Conservation (phyloP, 2,888 invertebrate species). For the Rhorus exstirpatorius region DNA sequence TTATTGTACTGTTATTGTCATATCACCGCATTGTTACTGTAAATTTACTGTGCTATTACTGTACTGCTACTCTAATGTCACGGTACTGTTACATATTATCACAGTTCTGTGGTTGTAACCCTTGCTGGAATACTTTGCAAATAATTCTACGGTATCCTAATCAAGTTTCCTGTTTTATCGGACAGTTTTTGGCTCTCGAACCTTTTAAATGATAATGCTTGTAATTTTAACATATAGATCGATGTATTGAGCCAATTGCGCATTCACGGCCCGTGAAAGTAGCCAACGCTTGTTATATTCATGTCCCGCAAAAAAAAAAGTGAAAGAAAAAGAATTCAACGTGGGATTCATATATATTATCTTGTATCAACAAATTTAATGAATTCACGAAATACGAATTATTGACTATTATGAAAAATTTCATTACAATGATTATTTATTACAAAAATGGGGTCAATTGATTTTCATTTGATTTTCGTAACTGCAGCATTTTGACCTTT, state of each 20-base stretch:
- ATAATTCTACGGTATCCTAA: no score
- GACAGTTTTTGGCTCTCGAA: no score
- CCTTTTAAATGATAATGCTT: no score
- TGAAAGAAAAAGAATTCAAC: neutral
- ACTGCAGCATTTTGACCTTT: neutral
- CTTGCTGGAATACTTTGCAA: no score
- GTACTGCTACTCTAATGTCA: no score
- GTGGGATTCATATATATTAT: neutral
- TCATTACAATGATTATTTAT: neutral
- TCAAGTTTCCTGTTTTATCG: neutral
- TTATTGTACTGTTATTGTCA: no score
- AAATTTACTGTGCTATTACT: no score
- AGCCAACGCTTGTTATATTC: neutral
- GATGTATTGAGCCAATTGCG: slow-evolving; percentile 2
- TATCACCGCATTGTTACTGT: no score
- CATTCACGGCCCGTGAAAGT: slow-evolving; percentile 57
- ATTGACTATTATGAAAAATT: neutral
- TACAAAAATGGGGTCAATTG: neutral
- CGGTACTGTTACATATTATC: no score
- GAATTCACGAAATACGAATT: neutral
- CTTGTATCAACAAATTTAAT: neutral
- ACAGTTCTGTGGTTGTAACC: no score
- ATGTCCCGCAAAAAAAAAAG: neutral
- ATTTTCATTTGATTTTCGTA: neutral
- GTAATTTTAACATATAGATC: neutral